These are phyloP conservation scores for Pocillopora damicornis DNA, from an alignment of 64 coral and sea anemone species.

Conservation along the genomic window DNA sequence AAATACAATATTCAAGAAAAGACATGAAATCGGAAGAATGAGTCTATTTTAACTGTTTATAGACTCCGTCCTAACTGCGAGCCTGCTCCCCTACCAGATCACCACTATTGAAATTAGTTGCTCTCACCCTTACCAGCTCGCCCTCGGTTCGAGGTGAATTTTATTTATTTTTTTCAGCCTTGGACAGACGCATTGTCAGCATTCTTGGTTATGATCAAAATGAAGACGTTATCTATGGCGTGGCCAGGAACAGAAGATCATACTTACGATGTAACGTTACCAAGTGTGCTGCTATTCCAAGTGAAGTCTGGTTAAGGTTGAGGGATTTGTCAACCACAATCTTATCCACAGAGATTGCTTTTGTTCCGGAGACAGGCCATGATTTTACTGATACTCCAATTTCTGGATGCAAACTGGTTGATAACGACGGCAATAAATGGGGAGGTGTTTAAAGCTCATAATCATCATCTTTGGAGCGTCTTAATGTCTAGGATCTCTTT, in stretches of 20 bases:
- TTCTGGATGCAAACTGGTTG: not conserved
- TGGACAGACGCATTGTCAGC: constrained; percentile 13
- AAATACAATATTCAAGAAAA: too few species aligned
- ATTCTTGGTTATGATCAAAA: constrained; percentile 7
- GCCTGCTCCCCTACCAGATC: too few species aligned
- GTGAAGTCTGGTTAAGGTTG: not conserved
- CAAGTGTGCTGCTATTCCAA: not conserved
- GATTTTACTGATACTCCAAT: constrained; percentile 1
- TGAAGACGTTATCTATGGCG: not conserved
- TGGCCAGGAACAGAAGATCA: not conserved
- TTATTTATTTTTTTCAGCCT: not conserved
- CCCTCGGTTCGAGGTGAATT: not conserved
- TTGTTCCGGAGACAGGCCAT: not conserved
- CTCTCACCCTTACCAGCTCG: too few species aligned
- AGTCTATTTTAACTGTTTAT: too few species aligned
- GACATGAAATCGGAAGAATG: too few species aligned
- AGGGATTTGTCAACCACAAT: not conserved
- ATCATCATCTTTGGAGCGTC: too few species aligned
- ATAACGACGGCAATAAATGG: not conserved
- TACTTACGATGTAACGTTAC: constrained; percentile 1
- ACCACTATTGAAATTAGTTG: too few species aligned
- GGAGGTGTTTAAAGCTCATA: not conserved
- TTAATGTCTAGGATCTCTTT: too few species aligned
- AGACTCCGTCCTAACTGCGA: too few species aligned
- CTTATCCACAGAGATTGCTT: constrained; percentile 10